phyloP scores from a whole-genome alignment of 2,888 invertebrate species.

The Nudaria mundana region DNA sequence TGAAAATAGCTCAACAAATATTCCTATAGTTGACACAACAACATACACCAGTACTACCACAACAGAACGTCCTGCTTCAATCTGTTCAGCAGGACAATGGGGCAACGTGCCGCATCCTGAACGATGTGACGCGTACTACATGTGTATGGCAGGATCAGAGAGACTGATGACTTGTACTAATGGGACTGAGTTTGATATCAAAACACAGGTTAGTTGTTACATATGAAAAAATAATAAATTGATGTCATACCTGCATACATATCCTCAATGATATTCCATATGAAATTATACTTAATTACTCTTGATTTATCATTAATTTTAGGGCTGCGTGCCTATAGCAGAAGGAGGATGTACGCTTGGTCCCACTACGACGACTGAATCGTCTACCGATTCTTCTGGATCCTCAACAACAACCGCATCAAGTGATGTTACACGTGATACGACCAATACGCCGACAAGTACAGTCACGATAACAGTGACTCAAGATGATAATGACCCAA shows the following conservation, averaged over 20 bases:
- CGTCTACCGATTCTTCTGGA: too few relatives aligned
- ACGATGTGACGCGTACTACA: too few relatives aligned
- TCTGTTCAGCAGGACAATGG: too few relatives aligned
- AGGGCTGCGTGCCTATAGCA: slow-evolving; percentile 16
- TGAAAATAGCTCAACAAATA: background rate
- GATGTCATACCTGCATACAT: too few relatives aligned
- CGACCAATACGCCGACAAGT: background rate
- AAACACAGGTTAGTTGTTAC: background rate
- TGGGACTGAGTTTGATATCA: too few relatives aligned
- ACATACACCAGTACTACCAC: too few relatives aligned
- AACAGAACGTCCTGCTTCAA: too few relatives aligned
- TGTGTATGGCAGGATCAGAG: too few relatives aligned
- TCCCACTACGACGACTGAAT: background rate
- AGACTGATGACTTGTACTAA: too few relatives aligned
- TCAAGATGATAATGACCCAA: background rate
- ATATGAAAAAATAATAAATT: too few relatives aligned
- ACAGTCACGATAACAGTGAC: background rate
- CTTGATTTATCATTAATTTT: background rate
- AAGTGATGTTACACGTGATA: background rate
- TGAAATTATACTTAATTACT: background rate
- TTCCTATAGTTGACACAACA: background rate
- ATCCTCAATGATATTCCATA: background rate
- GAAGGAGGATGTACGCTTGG: slow-evolving; percentile 24
- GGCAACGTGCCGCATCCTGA: too few relatives aligned
- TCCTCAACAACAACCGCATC: background rate